Percentiles rank a stretch among this genome's conserved stretches.
Conservation (phyloP, 2,797 vertebrate species). For the Sparus aurata region DNA sequence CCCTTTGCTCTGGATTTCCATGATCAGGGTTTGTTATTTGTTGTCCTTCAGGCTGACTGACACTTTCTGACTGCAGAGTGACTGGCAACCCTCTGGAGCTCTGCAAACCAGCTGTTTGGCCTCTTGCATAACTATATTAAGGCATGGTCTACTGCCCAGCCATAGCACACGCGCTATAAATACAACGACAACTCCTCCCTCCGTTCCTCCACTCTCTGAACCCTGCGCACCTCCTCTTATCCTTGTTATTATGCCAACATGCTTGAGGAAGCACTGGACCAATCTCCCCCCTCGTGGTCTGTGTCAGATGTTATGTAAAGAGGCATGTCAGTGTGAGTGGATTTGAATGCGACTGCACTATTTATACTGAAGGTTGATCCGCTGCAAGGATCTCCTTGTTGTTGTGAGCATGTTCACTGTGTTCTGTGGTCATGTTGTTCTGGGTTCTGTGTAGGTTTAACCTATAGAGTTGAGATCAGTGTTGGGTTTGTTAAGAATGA, state of each 20-base stretch:
- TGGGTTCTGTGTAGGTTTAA: neutral
- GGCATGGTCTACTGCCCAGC: constrained; percentile 68
- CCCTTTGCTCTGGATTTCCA: neutral
- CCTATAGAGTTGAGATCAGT: neutral
- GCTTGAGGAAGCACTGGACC: constrained; percentile 45
- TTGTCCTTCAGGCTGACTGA: constrained; percentile 56
- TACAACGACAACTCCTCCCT: constrained; percentile 56
- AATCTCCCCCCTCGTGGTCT: constrained; percentile 42
- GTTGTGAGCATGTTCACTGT: constrained; percentile 16
- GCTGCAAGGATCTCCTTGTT: constrained; percentile 27
- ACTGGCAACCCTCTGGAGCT: constrained; percentile 36
- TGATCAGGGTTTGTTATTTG: constrained; percentile 17
- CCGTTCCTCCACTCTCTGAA: constrained; percentile 39
- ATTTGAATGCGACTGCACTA: constrained; percentile 61
- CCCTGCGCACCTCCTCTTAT: constrained; percentile 46
- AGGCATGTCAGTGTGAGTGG: constrained; percentile 49
- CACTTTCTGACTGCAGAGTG: constrained; percentile 35
- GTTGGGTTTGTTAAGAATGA: neutral
- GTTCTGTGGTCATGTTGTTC: constrained; percentile 8
- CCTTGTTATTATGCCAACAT: constrained; percentile 58
- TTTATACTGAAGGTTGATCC: constrained; percentile 66
- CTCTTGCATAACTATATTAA: constrained; percentile 85
- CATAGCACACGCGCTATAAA: constrained; percentile 78
- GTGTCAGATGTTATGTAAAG: constrained; percentile 58
- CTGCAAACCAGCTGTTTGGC: constrained; percentile 74